Base-by-base conservation (phyloP, 2,888 invertebrate genomes). In the Celastrina argiolus region DNA sequence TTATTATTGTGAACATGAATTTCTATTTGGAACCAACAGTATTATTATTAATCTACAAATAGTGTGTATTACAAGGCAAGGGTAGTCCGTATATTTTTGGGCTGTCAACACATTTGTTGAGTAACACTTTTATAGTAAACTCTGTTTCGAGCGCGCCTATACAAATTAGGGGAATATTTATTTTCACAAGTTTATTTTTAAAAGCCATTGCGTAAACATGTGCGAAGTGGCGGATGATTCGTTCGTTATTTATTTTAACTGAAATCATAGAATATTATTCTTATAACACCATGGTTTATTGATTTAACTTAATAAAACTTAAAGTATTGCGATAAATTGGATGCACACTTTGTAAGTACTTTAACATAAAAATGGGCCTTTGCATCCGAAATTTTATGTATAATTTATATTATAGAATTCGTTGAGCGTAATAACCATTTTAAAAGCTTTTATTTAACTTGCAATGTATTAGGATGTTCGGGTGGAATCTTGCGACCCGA, bases 151-250 rank as follows among this genome's bases (percentile, higher is more conserved):
- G 28, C 31, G 8, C 58, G 59, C 18, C 34, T 34, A 51, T 59
- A 36, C 59, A 59, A 59, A 59, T 18, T 34, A 59, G 18, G 59
- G 36, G 59, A 36, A 59, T 59, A 59, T 59, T 59, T 59, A 59
- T 59, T 59, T 59, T 59, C 36, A 36, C 59, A 18, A 34, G 59
- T 59, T 59, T 59, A 59, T 59, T 59, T 59, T 34, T 59, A 59
- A 34, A 31, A 31, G 18, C 59, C 59, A 59, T 34, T 18, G 34
- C 18, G 59, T 34, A 18, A 26, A 12, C 51, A 22, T 14, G 51
- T 51, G 51, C 59, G 59, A 36, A 34, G 59, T 59, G 34, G 16
- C 36, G 36, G 59, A 34, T 16, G 58, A 58, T 34, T 59, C 59
- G 31, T 34, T 59, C 59, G 31, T 59, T 59, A 59, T 58, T 59